phyloP scores from a whole-genome alignment of 1,140 invertebrate species.

The Acromyrmex charruanus region DNA sequence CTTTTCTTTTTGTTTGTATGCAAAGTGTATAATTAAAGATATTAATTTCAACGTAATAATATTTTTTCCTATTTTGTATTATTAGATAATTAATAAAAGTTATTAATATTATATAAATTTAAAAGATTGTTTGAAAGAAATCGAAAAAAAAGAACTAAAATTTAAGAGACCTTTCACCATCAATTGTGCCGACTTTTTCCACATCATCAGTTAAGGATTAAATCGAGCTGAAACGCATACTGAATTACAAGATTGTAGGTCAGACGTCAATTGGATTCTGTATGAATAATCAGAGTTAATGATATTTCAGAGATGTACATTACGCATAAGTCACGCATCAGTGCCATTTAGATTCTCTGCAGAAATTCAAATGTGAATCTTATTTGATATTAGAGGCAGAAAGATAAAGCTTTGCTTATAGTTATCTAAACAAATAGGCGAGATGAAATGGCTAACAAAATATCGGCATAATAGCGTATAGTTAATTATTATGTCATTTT shows the following conservation, averaged over 20 bases:
- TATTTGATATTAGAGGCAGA: neutral
- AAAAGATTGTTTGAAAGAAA: neutral
- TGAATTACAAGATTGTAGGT: conserved; percentile 45
- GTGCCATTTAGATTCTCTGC: neutral
- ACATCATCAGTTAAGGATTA: neutral
- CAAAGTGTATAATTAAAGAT: neutral
- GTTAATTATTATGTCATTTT: neutral
- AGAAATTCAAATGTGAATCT: neutral
- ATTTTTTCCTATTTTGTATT: neutral
- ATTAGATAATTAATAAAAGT: neutral
- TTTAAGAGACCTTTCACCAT: neutral
- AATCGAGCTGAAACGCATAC: neutral
- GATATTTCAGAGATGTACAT: conserved; percentile 19
- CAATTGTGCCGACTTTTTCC: neutral
- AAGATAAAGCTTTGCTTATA: neutral
- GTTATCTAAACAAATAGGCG: neutral
- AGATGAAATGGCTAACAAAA: neutral
- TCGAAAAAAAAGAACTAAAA: neutral
- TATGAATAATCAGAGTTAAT: conserved; percentile 32
- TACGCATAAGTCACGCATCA: conserved; percentile 14
- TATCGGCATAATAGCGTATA: neutral
- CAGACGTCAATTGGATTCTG: conserved; percentile 27
- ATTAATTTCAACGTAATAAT: conserved; percentile 1
- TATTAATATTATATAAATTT: neutral
- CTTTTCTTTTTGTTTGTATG: conserved; percentile 1